These are phyloP conservation scores for Hystrix cristata DNA, from an alignment of 2,113 vertebrate species.

Conservation along the genomic window DNA sequence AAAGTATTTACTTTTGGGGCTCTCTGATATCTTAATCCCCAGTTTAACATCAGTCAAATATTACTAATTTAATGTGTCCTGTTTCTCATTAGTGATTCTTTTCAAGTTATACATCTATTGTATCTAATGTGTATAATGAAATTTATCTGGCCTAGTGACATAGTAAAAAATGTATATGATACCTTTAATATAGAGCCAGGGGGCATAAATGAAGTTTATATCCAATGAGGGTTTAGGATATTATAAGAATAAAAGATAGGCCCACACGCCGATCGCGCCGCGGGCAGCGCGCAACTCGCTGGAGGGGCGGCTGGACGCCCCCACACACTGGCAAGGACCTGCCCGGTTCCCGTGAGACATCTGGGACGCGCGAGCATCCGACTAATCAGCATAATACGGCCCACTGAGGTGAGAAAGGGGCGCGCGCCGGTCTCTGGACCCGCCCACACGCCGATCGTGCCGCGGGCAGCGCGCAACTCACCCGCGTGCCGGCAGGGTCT, in stretches of 20 bases:
- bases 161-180: not conserved
- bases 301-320: too few species aligned
- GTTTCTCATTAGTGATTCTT: conserved; percentile 59
- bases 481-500: too few species aligned
- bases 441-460: too few species aligned
- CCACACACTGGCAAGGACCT: too few species aligned
- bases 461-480: too few species aligned
- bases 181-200: not conserved
- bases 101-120: conserved; percentile 48
- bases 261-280: too few species aligned
- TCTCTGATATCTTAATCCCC: conserved; percentile 72
- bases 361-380: too few species aligned
- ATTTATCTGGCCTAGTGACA: conserved; percentile 11
- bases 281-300: too few species aligned
- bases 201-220: not conserved
- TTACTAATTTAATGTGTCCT: conserved; percentile 46
- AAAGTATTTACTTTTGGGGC: conserved; percentile 79
- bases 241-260: conserved; percentile 39
- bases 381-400: too few species aligned
- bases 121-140: conserved; percentile 3
- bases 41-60: conserved; percentile 59
- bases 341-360: too few species aligned
- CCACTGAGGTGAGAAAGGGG: too few species aligned
- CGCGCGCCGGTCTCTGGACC: too few species aligned
- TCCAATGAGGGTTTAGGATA: conserved; percentile 18